A percentile compares a stretch with the other conserved stretches of the same genome.
Evolutionary conservation across 92 coral and sea anemone species (phyloP).

Genomic region (Siderastrea radians): DNA sequence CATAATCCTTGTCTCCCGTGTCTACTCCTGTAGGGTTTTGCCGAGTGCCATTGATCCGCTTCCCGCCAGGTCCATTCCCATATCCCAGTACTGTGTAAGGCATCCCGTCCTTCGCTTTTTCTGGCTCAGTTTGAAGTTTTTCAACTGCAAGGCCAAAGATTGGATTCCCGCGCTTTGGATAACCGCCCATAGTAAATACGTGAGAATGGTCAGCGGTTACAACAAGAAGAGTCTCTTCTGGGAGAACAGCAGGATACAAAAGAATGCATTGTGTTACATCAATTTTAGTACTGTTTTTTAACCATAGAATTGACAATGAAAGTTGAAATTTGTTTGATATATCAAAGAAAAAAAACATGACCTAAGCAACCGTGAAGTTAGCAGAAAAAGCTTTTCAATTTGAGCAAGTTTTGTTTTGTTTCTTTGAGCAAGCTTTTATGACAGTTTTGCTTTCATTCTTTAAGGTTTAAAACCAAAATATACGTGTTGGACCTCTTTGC

Average conservation of each 20-base stretch:
- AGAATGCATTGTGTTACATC: too few relatives aligned
- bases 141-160: conserved; percentile 66
- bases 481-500: too few relatives aligned
- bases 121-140: neutral
- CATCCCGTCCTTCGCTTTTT: conserved; percentile 42
- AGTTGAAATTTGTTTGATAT: too few relatives aligned
- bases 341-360: too few relatives aligned
- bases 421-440: too few relatives aligned
- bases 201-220: conserved; percentile 94
- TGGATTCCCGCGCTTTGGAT: conserved; percentile 80
- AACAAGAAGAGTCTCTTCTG: conserved; percentile 79
- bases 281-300: too few relatives aligned
- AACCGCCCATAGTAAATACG: conserved; percentile 74
- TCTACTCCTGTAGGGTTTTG: conserved; percentile 76
- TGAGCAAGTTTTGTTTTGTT: too few relatives aligned
- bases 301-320: too few relatives aligned
- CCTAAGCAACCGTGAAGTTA: too few relatives aligned
- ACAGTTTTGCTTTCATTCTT: too few relatives aligned
- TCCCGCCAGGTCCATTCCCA: conserved; percentile 70
- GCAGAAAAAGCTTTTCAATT: too few relatives aligned
- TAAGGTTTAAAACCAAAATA: too few relatives aligned
- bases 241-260: neutral
- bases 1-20: conserved; percentile 65
- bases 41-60: conserved; percentile 48
- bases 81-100: conserved; percentile 83